These are phyloP conservation scores for Gadus macrocephalus DNA, from an alignment of 2,113 vertebrate species.

Conservation along the genomic window DNA sequence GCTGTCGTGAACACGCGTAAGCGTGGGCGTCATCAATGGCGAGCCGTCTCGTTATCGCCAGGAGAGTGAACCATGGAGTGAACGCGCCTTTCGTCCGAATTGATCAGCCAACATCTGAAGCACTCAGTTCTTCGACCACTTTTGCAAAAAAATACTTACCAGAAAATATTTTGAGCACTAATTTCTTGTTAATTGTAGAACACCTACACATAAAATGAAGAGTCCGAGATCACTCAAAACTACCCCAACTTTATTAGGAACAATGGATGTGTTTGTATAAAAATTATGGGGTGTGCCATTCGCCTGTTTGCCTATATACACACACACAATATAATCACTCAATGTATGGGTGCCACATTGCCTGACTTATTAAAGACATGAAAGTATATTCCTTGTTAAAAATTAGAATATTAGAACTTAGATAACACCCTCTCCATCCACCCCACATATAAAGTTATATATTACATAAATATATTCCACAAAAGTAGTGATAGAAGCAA, in stretches of 20 bases:
- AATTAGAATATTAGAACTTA: constrained; percentile 63
- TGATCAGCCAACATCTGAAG: too few species aligned
- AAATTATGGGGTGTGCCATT: neutral
- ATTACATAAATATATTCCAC: constrained; percentile 60
- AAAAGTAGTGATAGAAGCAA: constrained; percentile 40
- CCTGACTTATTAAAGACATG: constrained; percentile 7
- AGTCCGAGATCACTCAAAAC: too few species aligned
- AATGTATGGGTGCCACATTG: neutral
- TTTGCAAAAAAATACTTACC: too few species aligned
- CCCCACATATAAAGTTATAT: constrained; percentile 40
- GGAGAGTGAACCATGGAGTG: too few species aligned
- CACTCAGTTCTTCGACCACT: too few species aligned
- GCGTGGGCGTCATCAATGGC: too few species aligned
- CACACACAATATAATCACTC: neutral
- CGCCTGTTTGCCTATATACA: neutral
- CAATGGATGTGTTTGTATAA: neutral
- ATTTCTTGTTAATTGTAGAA: too few species aligned
- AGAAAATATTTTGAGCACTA: too few species aligned
- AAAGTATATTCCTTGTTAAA: constrained; percentile 39
- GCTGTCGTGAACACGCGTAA: too few species aligned
- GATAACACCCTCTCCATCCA: constrained; percentile 27
- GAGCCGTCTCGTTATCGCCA: too few species aligned
- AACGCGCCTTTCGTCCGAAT: too few species aligned
- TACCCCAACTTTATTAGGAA: neutral
- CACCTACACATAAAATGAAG: too few species aligned